These are phyloP conservation scores for Drosophila falleni DNA, from an alignment of 2,888 invertebrate genomes.

Conservation along the genomic window DNA sequence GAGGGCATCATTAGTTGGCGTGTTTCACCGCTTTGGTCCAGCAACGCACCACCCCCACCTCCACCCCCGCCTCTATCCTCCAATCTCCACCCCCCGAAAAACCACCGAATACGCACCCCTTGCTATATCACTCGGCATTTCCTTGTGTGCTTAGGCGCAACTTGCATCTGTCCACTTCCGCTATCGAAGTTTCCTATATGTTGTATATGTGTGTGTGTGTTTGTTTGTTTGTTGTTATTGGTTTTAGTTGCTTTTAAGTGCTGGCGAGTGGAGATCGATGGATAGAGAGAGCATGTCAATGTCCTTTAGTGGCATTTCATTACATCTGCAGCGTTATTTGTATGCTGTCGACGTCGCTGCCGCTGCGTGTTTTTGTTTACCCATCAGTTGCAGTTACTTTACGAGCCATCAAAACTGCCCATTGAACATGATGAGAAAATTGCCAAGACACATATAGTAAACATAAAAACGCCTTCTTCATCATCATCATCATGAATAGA, in stretches of 20 bases:
- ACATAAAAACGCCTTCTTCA: slow-evolving; percentile 55
- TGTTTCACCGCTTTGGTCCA: slow-evolving; percentile 70
- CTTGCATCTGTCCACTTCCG: slow-evolving; percentile 23
- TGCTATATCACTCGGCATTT: slow-evolving; percentile 33
- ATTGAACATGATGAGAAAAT: slow-evolving; percentile 67
- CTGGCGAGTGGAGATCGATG: slow-evolving; percentile 64
- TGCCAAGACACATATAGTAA: slow-evolving; percentile 66
- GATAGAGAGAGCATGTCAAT: slow-evolving; percentile 76
- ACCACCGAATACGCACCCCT: slow-evolving; percentile 52
- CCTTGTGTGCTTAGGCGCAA: slow-evolving; percentile 31
- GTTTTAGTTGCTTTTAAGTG: slow-evolving; percentile 67
- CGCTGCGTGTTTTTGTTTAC: slow-evolving; percentile 57
- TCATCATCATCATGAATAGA: slow-evolving; percentile 50
- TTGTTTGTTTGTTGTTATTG: slow-evolving; percentile 51
- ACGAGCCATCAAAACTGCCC: slow-evolving; percentile 58
- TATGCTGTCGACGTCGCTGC: slow-evolving; percentile 13
- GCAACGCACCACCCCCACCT: slow-evolving; percentile 45
- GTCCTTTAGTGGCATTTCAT: slow-evolving; percentile 78
- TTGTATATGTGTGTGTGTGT: slow-evolving; percentile 46
- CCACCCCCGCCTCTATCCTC: slow-evolving; percentile 37
- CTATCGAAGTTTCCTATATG: slow-evolving; percentile 22
- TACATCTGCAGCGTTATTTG: slow-evolving; percentile 64
- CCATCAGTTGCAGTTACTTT: slow-evolving; percentile 64
- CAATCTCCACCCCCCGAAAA: slow-evolving; percentile 4
- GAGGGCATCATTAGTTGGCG: slow-evolving; percentile 73